Conservation (phyloP, 2,888 invertebrate genomes). For the Drosophila gaucha region DNA sequence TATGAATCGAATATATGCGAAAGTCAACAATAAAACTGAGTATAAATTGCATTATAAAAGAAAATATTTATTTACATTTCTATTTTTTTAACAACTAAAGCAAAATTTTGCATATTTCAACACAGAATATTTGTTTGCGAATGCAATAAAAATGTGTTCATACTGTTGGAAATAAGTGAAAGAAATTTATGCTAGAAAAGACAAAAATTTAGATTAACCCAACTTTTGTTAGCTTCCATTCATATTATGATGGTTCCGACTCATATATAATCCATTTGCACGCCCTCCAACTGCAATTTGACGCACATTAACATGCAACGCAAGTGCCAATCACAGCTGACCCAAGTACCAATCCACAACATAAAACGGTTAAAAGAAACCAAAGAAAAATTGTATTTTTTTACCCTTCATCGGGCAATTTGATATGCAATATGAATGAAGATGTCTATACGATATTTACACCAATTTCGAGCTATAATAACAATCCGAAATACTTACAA, state of each 20-base stretch:
- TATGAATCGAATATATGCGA: constrained; percentile 28
- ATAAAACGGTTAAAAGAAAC: neutral
- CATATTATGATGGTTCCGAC: neutral
- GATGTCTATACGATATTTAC: constrained; percentile 50
- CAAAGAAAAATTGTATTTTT: constrained; percentile 17
- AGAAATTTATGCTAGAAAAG: no score
- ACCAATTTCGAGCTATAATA: constrained; percentile 54
- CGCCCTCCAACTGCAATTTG: constrained; percentile 16
- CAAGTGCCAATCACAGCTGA: constrained; percentile 21
- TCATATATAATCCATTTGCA: constrained; percentile 10
- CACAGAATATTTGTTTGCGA: neutral
- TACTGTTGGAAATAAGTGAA: neutral
- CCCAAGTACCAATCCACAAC: constrained; percentile 15
- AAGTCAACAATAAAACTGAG: constrained; percentile 8
- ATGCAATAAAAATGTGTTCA: neutral
- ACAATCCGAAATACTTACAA: constrained; percentile 34
- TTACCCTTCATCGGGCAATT: constrained; percentile 28
- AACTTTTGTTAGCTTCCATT: neutral
- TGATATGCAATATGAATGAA: constrained; percentile 48
- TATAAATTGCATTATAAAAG: neutral
- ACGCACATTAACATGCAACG: constrained; percentile 23
- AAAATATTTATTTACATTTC: neutral
- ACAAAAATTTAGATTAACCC: no score
- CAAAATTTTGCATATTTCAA: neutral
- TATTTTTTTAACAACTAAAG: no score